Percentiles rank a stretch among this genome's conserved stretches.
Conservation (phyloP, 64 coral and sea anemone genomes). For the Cladopsammia gracilis region DNA sequence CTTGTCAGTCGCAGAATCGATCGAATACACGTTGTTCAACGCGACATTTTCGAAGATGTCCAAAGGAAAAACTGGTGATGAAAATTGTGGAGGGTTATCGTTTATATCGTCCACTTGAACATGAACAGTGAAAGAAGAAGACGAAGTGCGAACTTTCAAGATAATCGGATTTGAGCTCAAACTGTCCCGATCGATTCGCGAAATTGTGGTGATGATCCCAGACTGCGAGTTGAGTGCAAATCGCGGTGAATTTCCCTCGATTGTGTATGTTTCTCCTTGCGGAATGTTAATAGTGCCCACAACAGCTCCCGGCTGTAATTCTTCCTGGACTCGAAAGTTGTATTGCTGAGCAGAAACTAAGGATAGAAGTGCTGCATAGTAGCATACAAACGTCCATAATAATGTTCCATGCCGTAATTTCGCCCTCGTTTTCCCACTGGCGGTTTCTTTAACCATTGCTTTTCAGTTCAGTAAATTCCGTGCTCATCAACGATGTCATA, state of each 20-base stretch:
- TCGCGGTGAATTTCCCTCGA: constrained; percentile 69
- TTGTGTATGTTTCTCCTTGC: constrained; percentile 45
- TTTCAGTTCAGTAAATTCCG: background rate
- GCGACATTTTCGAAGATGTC: constrained; percentile 65
- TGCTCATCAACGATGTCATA: background rate
- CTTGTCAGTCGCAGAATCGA: constrained; percentile 78
- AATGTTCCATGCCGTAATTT: background rate
- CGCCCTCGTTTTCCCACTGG: background rate
- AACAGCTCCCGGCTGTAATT: constrained; percentile 60
- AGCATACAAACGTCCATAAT: constrained; percentile 45
- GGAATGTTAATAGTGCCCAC: constrained; percentile 69
- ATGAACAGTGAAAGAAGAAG: constrained; percentile 56
- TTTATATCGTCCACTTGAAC: constrained; percentile 91
- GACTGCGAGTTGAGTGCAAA: constrained; percentile 67
- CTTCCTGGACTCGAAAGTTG: constrained; percentile 78
- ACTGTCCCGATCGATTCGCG: constrained; percentile 80
- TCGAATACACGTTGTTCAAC: constrained; percentile 39
- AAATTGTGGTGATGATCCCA: constrained; percentile 71
- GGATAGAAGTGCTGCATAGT: background rate
- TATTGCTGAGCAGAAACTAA: background rate
- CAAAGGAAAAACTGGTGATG: constrained; percentile 47
- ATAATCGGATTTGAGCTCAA: constrained; percentile 74
- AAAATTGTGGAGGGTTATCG: constrained; percentile 85
- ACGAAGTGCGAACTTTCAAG: constrained; percentile 65
- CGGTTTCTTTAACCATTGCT: constrained; percentile 55